These are phyloP conservation scores for Panagrolaimus sp. DNA, from an alignment of 1,140 invertebrate genomes.

Conservation along the genomic window DNA sequence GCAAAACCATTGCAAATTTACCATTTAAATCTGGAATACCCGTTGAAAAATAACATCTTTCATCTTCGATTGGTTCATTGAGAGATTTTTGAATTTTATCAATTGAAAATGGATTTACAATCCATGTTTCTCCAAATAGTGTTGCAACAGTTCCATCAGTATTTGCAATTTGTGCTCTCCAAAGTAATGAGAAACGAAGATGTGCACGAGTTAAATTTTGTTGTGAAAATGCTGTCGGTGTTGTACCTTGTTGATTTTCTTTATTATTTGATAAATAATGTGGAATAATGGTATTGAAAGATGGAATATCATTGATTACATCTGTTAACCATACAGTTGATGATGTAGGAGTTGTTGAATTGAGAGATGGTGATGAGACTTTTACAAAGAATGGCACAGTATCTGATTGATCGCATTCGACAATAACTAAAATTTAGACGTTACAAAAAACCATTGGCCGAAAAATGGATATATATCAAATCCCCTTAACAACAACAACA, in stretches of 20 bases:
- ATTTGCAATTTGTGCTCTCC: conserved; percentile 17
- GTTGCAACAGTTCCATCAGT: conserved; percentile 16
- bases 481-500: not conserved
- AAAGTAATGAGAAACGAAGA: conserved; percentile 15
- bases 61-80: not conserved
- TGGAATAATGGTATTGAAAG: conserved; percentile 1
- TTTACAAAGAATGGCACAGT: conserved; percentile 5
- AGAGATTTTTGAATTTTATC: not conserved
- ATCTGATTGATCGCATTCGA: conserved; percentile 13
- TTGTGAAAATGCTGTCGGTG: not conserved
- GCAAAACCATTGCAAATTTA: not conserved
- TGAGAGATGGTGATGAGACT: not conserved
- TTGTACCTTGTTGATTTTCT: not conserved
- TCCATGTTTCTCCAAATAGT: conserved; percentile 18
- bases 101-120: conserved; percentile 18
- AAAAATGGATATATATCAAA: not conserved
- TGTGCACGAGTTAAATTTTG: not conserved
- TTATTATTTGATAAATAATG: not conserved
- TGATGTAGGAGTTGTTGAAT: too few species aligned
- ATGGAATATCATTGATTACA: not conserved
- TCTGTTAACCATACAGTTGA: conserved; percentile 6
- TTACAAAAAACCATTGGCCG: too few species aligned
- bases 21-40: not conserved
- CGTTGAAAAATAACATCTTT: not conserved
- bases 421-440: not conserved